Evolutionary conservation across 2,113 vertebrate genomes (phyloP), one percentile per base, ranked within the genome.

Genomic region (Periophthalmus modestus): DNA sequence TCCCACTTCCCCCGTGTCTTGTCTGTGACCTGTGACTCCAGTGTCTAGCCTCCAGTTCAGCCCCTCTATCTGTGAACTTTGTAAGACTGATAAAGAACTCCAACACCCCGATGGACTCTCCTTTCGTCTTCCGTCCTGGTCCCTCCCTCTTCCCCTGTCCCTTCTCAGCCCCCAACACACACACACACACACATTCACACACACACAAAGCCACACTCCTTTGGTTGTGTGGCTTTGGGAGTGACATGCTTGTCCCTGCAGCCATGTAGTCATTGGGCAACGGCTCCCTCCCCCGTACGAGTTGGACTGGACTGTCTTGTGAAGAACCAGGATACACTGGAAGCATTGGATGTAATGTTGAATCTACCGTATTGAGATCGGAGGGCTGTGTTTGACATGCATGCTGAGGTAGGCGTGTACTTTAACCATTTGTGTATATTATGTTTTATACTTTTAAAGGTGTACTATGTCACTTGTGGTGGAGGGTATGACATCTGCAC

Each of bases 61-160:
- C 89, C 86, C 84, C 89, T 92, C 90, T 94, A 95, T 93, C 90
- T 84, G 83, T 97, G 96, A 96, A 95, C 94, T 96, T 95, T 96
- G 95, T 94, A 88, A 94, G 92, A 89, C 80, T 92, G 93, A 94
- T 94, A 94, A 92, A 93, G 88, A 84, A 24, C 54, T 69, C 86
- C 88, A 90, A 82, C 88, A 89, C 73, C 80, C 84, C 78, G 79
- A 92, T 86, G 85, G 90, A 91, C 90, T 93, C 85, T 91, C 68
- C 82, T 89, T 90, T 91, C 75, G 72, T 82, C 74, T 48, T 65
- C 80, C 65, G 28, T 72, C 87, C 82, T 72, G 46, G 77, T 77
- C 73, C 55, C 66, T 73, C 69, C 57, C 59, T 54, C 72, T 69
- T 68, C 47, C 2, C 3, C 33, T 69, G 68, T 77, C 79, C 52